These are phyloP conservation scores for Telmatochromis sp. DNA, from an alignment of 2,113 vertebrate genomes.

Conservation along the genomic window DNA sequence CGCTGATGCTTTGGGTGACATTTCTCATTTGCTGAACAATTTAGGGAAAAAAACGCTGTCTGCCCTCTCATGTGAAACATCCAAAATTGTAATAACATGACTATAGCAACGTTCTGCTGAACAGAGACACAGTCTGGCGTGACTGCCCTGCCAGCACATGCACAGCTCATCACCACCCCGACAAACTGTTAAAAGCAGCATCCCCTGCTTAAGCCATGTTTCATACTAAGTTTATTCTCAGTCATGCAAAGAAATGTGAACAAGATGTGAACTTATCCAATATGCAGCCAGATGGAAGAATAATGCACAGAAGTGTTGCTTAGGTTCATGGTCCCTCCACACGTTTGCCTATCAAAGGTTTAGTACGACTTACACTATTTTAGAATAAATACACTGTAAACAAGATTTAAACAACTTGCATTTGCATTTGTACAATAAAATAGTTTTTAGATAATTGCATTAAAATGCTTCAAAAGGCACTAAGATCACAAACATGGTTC, in stretches of 20 bases:
- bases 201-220: neutral
- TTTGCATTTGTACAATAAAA: neutral
- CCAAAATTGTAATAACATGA: slow-evolving; percentile 50
- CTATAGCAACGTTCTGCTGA: slow-evolving; percentile 1
- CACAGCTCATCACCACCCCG: neutral
- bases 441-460: neutral
- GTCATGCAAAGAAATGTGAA: neutral
- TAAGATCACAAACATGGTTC: neutral
- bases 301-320: neutral
- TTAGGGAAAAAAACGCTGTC: neutral
- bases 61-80: slow-evolving; percentile 50
- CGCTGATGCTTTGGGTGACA: slow-evolving; percentile 46
- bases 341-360: neutral
- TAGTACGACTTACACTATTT: neutral
- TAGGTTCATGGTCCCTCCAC: neutral
- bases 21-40: slow-evolving; percentile 51
- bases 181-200: neutral
- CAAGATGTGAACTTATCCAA: neutral
- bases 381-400: neutral
- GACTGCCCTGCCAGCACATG: slow-evolving; percentile 7
- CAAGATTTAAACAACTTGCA: neutral
- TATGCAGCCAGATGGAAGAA: neutral
- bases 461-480: neutral
- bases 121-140: neutral
- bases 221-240: neutral